Base-by-base conservation (phyloP, 2,797 vertebrate species). In the Todus mexicanus region DNA sequence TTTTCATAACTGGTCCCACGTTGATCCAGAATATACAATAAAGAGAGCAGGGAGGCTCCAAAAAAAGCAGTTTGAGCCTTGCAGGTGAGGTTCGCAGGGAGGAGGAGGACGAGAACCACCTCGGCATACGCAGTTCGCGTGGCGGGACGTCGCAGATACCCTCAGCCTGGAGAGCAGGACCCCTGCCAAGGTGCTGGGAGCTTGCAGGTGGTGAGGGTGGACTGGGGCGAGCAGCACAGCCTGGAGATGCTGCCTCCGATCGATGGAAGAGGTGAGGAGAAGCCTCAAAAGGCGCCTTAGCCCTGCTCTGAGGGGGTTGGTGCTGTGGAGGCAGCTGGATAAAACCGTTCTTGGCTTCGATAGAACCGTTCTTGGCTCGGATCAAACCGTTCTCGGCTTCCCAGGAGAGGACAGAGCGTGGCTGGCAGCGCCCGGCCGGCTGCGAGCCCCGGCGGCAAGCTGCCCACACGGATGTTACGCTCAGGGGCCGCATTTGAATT, bases 91-190 rank as follows among this genome's bases (percentile, higher is more conserved):
- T 64, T 16, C 38, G 35, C 22, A 26, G 47, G 83, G 57, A 60
- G 20, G 69, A 43, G 31, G 26, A 38, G 77, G 68, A 19, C 1
- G 3, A 40, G 51, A 89, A 77, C 78, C 63, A 27, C 74, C 42
- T 29, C 4, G 14, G 64, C 40, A 5, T 0, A 2, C 8, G 53
- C 35, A 2, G 2, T 4, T 43, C 27, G 31, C 70, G 26, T 0
- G 3, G 5, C 25, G 15, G 56, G 45, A n/a, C n/a, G n/a, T n/a
- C n/a, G n/a, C 69, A 57, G 86, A 26, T 74, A 47, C 72, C 78
- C 64, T 65, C 15, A 1, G 27, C 43, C 42, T 7, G 37, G 42
- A 33, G 50, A 22, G 14, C 26, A 19, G 54, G 48, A 45, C 35
- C 53, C 60, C 37, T 35, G 66, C 73, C 66, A 47, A 26, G 71